Evolutionary conservation across 2,888 invertebrate species (phyloP).

Genomic region (Portevinia maculata): DNA sequence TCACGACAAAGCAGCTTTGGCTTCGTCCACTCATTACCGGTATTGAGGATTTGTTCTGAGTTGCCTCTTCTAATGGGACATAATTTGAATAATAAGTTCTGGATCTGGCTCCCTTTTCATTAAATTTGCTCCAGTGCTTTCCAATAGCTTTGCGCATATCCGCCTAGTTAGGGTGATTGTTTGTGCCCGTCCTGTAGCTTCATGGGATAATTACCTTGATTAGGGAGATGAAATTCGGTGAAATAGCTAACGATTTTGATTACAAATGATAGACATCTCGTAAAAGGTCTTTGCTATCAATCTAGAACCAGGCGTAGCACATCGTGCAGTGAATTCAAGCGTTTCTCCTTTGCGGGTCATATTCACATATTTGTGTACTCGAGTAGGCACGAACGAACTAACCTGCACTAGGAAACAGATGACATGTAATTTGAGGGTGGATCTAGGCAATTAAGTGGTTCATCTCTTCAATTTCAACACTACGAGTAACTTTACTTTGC

Average conservation of each 20-base stretch:
- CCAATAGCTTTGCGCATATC: not conserved
- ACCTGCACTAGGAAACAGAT: constrained; percentile 65
- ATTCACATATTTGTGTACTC: constrained; percentile 43
- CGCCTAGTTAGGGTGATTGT: not conserved
- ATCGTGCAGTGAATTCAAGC: not conserved
- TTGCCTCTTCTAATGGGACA: constrained; percentile 4
- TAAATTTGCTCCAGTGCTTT: not conserved
- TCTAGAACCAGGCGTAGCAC: constrained; percentile 13
- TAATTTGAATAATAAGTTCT: constrained; percentile 48
- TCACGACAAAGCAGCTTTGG: too few relatives aligned
- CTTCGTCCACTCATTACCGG: not conserved
- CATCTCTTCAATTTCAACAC: constrained; percentile 67
- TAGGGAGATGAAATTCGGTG: constrained; percentile 58
- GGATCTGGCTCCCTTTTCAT: constrained; percentile 32
- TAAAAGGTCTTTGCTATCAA: constrained; percentile 40
- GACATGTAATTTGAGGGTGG: constrained; percentile 74
- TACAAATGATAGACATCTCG: constrained; percentile 65
- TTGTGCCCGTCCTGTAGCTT: not conserved
- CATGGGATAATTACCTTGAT: constrained; percentile 65
- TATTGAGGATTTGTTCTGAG: not conserved
- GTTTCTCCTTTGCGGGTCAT: constrained; percentile 27
- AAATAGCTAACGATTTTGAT: constrained; percentile 71
- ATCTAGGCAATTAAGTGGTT: constrained; percentile 72
- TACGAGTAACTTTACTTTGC: constrained; percentile 56
- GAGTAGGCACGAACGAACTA: constrained; percentile 57